A percentile compares a stretch with the other conserved stretches of the same genome.
phyloP scores from a whole-genome alignment of 1,140 invertebrate species.

The Cydia pomonella region DNA sequence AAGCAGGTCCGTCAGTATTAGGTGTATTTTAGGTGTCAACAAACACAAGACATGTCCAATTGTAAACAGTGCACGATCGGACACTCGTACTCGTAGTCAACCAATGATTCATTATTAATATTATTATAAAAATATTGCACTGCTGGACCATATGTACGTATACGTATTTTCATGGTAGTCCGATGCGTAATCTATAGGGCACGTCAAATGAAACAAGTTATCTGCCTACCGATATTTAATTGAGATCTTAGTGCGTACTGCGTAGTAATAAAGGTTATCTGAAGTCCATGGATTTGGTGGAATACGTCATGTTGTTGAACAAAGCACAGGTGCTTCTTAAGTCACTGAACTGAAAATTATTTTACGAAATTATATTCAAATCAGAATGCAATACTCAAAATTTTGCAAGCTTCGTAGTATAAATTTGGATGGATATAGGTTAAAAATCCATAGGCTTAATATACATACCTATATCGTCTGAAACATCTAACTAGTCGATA shows the following conservation, averaged over 20 bases:
- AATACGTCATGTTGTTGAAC: neutral
- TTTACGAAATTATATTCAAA: conserved; percentile 12
- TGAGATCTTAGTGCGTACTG: neutral
- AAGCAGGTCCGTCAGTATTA: no score
- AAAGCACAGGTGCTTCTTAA: conserved; percentile 18
- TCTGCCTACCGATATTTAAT: neutral
- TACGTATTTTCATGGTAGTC: neutral
- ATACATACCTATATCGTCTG: no score
- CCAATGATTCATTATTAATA: no score
- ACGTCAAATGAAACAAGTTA: conserved; percentile 11
- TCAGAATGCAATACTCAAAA: conserved; percentile 16
- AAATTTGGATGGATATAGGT: conserved; percentile 15
- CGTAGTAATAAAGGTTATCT: neutral
- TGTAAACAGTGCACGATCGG: no score
- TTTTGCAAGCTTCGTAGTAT: conserved; percentile 15
- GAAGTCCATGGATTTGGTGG: neutral
- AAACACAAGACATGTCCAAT: no score
- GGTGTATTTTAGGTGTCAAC: no score
- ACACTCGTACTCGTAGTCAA: no score
- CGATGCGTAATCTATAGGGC: neutral
- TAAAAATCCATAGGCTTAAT: neutral
- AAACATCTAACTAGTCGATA: no score
- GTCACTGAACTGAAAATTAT: conserved; percentile 31
- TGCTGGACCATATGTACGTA: no score
- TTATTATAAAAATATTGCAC: no score